phyloP scores from a whole-genome alignment of 1,140 invertebrate genomes.

The Drosophila mojavensis region DNA sequence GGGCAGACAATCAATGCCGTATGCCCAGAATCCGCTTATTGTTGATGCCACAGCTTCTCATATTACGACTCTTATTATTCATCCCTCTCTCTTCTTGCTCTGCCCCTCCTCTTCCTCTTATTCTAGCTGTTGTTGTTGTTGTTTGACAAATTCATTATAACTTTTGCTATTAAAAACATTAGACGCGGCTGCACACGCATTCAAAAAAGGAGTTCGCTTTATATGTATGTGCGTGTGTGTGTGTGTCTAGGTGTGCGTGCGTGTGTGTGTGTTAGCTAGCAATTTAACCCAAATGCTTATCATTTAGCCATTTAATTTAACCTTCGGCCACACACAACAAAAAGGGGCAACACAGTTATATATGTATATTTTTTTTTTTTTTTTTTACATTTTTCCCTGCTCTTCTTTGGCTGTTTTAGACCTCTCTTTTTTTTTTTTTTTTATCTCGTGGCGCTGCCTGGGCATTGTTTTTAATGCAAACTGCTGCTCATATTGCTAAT shows the following conservation, averaged over 20 bases:
- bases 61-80: too few relatives aligned
- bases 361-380: slow-evolving; percentile 6
- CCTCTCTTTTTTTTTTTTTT: slow-evolving; percentile 40
- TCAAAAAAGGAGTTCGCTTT: slow-evolving; percentile 36
- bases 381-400: neutral
- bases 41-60: slow-evolving; percentile 3
- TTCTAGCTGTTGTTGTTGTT: slow-evolving; percentile 45
- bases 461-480: slow-evolving; percentile 79
- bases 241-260: slow-evolving; percentile 6
- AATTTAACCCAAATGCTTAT: slow-evolving; percentile 83
- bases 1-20: slow-evolving; percentile 56
- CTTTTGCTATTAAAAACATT: slow-evolving; percentile 83
- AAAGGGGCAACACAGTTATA: slow-evolving; percentile 19
- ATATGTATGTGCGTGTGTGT: neutral
- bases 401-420: neutral
- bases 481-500: slow-evolving; percentile 82
- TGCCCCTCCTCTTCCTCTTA: too few relatives aligned
- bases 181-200: slow-evolving; percentile 69
- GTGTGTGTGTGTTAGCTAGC: slow-evolving; percentile 39
- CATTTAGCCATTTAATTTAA: slow-evolving; percentile 83
- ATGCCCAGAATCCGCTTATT: slow-evolving; percentile 22
- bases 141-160: slow-evolving; percentile 81
- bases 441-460: slow-evolving; percentile 53
- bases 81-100: neutral
- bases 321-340: slow-evolving; percentile 66